phyloP scores from a whole-genome alignment of 2,888 invertebrate species.

The Diarsia brunnea region DNA sequence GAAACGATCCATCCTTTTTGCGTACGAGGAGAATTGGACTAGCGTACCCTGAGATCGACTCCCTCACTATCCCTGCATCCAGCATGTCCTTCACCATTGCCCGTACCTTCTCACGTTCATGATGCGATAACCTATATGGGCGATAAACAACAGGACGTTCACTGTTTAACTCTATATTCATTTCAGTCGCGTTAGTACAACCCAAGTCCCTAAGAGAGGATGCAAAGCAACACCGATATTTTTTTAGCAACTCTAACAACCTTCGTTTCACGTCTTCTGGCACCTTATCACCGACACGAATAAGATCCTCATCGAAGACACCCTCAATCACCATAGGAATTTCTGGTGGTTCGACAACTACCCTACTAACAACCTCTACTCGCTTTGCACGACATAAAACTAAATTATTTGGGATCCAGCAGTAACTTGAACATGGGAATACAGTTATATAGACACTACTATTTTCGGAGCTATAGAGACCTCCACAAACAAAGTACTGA shows the following conservation, averaged over 20 bases:
- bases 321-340: background rate
- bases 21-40: background rate
- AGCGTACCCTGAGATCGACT: background rate
- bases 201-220: background rate
- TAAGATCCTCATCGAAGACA: background rate
- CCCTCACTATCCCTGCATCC: background rate
- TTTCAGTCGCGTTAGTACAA: background rate
- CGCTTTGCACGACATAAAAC: background rate
- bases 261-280: background rate
- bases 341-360: background rate
- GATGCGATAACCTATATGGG: background rate
- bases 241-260: background rate
- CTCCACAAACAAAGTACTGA: no score
- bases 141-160: background rate
- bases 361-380: background rate
- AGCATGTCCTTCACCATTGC: background rate
- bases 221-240: background rate
- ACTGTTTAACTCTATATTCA: conserved; percentile 4
- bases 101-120: background rate
- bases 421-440: background rate
- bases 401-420: background rate
- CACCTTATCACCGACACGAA: conserved; percentile 3
- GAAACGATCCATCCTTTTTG: background rate
- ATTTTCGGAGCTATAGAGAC: background rate
- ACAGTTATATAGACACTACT: background rate